These are phyloP conservation scores for Tenrec ecaudatus DNA, from an alignment of 2,113 vertebrate species.

Conservation along the genomic window DNA sequence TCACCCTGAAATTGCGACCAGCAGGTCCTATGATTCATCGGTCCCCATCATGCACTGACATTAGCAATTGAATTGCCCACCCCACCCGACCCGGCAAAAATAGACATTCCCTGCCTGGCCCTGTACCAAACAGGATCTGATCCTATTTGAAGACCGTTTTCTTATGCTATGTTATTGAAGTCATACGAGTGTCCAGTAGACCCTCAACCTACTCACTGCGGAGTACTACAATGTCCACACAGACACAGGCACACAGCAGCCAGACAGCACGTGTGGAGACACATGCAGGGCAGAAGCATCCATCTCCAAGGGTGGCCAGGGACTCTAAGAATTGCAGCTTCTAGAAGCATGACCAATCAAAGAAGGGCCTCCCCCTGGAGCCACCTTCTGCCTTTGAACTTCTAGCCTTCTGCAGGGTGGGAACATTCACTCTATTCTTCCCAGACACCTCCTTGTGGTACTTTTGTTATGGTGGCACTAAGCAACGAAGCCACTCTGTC, in stretches of 20 bases:
- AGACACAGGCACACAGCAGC: not conserved
- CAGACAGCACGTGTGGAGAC: not conserved
- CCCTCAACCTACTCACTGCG: not conserved
- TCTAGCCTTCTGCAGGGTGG: not conserved
- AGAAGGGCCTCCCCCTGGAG: not conserved
- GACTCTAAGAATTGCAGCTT: not conserved
- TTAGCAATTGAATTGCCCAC: not conserved
- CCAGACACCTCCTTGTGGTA: too few relatives aligned
- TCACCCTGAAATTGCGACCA: not conserved
- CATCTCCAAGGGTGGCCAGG: not conserved
- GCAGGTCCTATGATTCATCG: fast-evolving
- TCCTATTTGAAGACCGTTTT: not conserved
- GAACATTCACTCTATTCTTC: not conserved
- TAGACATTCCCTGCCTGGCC: not conserved
- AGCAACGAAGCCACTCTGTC: not conserved
- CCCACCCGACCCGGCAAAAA: too few relatives aligned
- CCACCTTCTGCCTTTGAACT: not conserved
- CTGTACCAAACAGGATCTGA: not conserved
- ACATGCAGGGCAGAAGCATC: not conserved
- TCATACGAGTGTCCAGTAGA: not conserved
- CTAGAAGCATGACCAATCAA: not conserved
- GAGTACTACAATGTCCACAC: not conserved
- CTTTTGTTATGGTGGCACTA: not conserved
- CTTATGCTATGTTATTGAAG: not conserved
- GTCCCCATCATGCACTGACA: not conserved